A percentile compares a stretch with the other conserved stretches of the same genome.
Conservation (phyloP, 2,797 vertebrate species). For the Chaunax sp. region DNA sequence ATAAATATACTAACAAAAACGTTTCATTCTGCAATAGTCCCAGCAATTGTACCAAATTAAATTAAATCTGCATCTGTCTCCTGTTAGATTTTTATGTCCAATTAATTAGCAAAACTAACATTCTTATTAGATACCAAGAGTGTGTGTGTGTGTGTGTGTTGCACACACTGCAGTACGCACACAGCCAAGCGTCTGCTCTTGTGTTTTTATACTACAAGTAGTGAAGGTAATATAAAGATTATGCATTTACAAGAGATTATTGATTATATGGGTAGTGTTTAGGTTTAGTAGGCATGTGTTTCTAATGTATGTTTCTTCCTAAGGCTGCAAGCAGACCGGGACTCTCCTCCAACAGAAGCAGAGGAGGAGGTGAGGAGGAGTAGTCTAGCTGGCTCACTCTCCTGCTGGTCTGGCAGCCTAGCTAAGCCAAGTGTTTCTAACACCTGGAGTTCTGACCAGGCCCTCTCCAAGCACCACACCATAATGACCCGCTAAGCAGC, state of each 20-base stretch:
- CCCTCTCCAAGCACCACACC: constrained; percentile 51
- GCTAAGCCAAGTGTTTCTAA: constrained; percentile 65
- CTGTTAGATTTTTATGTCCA: constrained; percentile 63
- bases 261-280: background rate
- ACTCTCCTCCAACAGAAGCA: constrained; percentile 10
- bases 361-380: constrained; percentile 35
- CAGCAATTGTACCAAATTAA: constrained; percentile 65
- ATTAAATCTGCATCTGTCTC: constrained; percentile 67
- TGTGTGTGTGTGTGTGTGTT: constrained; percentile 17
- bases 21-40: constrained; percentile 49
- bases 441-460: constrained; percentile 72
- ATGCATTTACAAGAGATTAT: background rate
- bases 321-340: constrained; percentile 8
- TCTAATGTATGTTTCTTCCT: background rate
- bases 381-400: constrained; percentile 34
- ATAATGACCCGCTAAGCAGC: constrained; percentile 72
- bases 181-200: background rate
- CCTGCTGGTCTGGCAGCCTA: constrained; percentile 29
- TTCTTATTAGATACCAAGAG: constrained; percentile 59
- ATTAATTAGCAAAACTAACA: constrained; percentile 73
- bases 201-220: background rate
- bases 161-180: no score
- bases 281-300: background rate
- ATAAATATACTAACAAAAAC: constrained; percentile 57
- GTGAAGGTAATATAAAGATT: background rate